These are phyloP conservation scores for Salarias fasciatus DNA, from an alignment of 2,797 vertebrate genomes.

Conservation along the genomic window DNA sequence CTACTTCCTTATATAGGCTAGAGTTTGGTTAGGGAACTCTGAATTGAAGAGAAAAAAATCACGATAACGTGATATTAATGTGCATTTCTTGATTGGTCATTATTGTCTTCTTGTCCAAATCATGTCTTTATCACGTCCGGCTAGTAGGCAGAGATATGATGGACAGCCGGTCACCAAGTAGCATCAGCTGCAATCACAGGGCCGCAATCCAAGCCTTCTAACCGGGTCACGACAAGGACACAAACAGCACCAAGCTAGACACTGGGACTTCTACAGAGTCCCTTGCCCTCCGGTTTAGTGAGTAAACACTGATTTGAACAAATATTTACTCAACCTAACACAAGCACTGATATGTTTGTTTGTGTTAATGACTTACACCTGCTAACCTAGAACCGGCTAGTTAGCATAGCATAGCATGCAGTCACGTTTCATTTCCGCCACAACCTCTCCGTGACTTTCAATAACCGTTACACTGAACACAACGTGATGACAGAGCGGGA, in stretches of 20 bases:
- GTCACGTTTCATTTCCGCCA: background rate
- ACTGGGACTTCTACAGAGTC: background rate
- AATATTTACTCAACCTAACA: too few species aligned
- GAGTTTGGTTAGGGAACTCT: too few species aligned
- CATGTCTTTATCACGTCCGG: too few species aligned
- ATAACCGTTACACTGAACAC: background rate
- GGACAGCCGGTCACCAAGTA: constrained; percentile 30
- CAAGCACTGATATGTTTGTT: too few species aligned
- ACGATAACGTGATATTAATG: too few species aligned
- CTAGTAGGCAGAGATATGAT: too few species aligned
- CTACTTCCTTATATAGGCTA: too few species aligned
- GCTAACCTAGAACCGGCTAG: constrained; percentile 16
- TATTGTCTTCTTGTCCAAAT: too few species aligned
- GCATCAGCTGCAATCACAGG: constrained; percentile 34
- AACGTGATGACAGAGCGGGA: rapidly evolving
- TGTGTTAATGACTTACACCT: background rate
- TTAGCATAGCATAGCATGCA: constrained; percentile 14
- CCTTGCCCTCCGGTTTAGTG: too few species aligned
- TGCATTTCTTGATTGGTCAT: too few species aligned
- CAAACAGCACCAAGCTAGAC: background rate
- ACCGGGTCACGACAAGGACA: constrained; percentile 78
- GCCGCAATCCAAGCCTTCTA: constrained; percentile 41
- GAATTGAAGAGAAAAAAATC: too few species aligned
- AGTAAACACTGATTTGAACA: too few species aligned
- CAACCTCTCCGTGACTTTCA: background rate